These are phyloP conservation scores for Lagopus muta DNA, from an alignment of 2,113 vertebrate species.

Conservation along the genomic window DNA sequence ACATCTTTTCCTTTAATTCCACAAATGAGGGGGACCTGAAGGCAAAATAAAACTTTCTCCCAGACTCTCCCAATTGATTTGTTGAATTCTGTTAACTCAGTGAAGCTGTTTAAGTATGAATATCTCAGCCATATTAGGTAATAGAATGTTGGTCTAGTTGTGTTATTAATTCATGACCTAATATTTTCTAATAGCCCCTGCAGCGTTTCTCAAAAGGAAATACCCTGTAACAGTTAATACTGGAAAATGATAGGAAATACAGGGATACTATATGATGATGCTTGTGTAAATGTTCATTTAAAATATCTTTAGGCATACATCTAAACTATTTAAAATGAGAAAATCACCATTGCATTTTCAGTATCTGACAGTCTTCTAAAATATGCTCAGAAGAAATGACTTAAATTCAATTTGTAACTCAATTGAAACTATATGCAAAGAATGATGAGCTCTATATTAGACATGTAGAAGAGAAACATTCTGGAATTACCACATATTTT, in stretches of 20 bases:
- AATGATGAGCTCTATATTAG: background rate
- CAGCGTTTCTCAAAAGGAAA: background rate
- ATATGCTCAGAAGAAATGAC: background rate
- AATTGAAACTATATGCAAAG: rapidly evolving
- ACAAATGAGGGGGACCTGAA: background rate
- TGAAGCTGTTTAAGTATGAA: background rate
- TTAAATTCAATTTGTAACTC: background rate
- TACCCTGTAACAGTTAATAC: background rate
- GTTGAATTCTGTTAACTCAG: background rate
- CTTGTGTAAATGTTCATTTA: background rate
- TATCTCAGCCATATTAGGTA: background rate
- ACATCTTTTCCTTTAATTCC: background rate
- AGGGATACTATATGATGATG: background rate
- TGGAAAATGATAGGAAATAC: background rate
- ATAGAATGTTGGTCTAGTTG: background rate
- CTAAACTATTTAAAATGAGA: background rate
- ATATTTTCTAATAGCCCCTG: background rate
- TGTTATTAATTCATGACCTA: background rate
- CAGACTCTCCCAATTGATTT: background rate
- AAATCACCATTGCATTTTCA: background rate
- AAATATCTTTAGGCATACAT: background rate
- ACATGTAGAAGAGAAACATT: background rate
- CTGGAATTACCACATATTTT: rapidly evolving
- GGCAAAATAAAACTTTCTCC: background rate
- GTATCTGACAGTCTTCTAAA: background rate